Conservation (phyloP, 2,888 invertebrate species). For the Labia minor region DNA sequence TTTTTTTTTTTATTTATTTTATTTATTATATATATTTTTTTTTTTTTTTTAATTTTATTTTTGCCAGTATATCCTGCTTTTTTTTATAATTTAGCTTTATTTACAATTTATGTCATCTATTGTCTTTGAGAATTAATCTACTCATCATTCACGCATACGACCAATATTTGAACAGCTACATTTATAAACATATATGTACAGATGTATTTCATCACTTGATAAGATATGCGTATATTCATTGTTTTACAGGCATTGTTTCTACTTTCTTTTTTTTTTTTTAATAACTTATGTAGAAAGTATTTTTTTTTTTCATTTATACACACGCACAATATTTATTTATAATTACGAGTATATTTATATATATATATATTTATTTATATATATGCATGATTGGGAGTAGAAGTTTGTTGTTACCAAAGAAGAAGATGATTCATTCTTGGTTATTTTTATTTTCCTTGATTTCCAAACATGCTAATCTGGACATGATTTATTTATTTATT, state of each 20-base stretch:
- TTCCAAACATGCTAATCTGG: neutral
- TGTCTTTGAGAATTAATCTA: slow-evolving; percentile 3
- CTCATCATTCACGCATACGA: neutral
- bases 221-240: slow-evolving; percentile 5
- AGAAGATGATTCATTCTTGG: neutral
- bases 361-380: too few species aligned
- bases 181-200: slow-evolving; percentile 13
- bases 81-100: neutral
- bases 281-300: neutral
- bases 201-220: neutral
- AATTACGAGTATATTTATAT: too few species aligned
- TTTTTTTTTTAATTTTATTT: too few species aligned
- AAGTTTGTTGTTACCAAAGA: neutral
- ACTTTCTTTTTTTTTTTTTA: neutral
- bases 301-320: neutral
- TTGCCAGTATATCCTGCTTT: too few species aligned
- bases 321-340: neutral
- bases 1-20: too few species aligned
- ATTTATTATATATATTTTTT: too few species aligned
- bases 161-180: neutral
- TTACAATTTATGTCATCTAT: neutral
- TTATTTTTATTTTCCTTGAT: neutral
- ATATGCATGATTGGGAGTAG: too few species aligned
- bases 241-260: neutral
- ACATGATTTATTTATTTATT: neutral